phyloP scores from a whole-genome alignment of 2,113 vertebrate genomes.

The Antechinus flavipes region DNA sequence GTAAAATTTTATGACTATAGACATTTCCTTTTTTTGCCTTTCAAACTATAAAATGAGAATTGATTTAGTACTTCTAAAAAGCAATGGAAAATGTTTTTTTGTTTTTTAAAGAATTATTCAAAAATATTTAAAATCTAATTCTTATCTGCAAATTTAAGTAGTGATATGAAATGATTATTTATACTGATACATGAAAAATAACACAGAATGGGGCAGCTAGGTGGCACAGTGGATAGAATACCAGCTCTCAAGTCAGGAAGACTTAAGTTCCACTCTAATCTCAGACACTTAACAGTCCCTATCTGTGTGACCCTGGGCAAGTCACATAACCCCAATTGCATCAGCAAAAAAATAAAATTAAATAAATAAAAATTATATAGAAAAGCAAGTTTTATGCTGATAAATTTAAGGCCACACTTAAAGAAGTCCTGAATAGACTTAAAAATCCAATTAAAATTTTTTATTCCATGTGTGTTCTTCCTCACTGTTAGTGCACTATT shows the following conservation, averaged over 20 bases:
- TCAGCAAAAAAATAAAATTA: too few relatives aligned
- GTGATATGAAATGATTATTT: constrained; percentile 19
- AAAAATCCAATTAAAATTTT: constrained; percentile 30
- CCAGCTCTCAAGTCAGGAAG: too few relatives aligned
- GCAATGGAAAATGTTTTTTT: constrained; percentile 20
- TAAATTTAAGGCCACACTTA: constrained; percentile 32
- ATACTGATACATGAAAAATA: constrained; percentile 56
- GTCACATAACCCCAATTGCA: too few relatives aligned
- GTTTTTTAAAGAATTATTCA: constrained; percentile 50
- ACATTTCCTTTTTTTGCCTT: neutral
- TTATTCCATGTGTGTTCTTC: constrained; percentile 21
- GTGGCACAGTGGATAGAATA: too few relatives aligned
- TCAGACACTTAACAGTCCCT: too few relatives aligned
- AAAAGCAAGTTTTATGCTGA: constrained; percentile 25
- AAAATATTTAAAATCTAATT: constrained; percentile 58
- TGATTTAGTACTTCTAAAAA: constrained; percentile 53
- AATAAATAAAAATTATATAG: constrained; percentile 42
- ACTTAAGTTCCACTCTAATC: too few relatives aligned
- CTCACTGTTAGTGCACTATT: neutral
- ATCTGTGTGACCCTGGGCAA: too few relatives aligned
- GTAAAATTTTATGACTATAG: constrained; percentile 36
- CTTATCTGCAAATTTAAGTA: constrained; percentile 41
- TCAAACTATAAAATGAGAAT: constrained; percentile 63
- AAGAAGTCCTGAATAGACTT: constrained; percentile 27
- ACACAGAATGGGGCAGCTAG: neutral